Conservation (phyloP, 37 sponge, comb jelly and placozoan genomes). For the Aplysina aerophoba region DNA sequence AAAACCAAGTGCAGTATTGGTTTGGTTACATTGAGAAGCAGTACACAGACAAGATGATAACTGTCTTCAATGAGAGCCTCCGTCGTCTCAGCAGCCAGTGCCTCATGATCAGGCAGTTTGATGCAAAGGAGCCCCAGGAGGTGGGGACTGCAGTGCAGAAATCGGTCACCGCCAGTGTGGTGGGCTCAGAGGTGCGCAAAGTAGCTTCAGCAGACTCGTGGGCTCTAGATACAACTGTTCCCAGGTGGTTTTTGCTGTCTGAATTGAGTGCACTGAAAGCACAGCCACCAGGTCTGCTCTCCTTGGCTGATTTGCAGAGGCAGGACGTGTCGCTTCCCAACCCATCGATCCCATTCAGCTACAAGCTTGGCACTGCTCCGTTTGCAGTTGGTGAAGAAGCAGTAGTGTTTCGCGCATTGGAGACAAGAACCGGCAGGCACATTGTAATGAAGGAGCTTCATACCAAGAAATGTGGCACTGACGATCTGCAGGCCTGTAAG, state of each 20-base stretch:
- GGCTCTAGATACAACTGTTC: no score
- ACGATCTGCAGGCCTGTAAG: constrained; percentile 19
- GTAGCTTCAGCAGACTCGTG: no score
- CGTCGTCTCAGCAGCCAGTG: constrained; percentile 43
- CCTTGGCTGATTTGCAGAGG: constrained; percentile 43
- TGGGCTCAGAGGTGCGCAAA: background rate
- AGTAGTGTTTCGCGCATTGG: constrained; percentile 59
- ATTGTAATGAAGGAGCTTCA: constrained; percentile 64
- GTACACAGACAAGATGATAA: constrained; percentile 77
- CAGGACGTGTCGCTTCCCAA: constrained; percentile 23
- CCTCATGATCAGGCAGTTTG: constrained; percentile 64
- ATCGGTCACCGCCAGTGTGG: constrained; percentile 13
- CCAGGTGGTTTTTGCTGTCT: no score
- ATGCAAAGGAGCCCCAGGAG: constrained; percentile 51
- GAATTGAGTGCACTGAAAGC: constrained; percentile 35
- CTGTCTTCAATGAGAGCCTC: constrained; percentile 66
- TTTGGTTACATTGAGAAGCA: constrained; percentile 72
- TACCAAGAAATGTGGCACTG: constrained; percentile 54
- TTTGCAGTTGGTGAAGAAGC: constrained; percentile 66
- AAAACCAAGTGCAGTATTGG: constrained; percentile 70
- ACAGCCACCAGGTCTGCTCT: constrained; percentile 23
- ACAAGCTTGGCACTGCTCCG: constrained; percentile 58
- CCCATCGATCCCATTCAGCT: constrained; percentile 38
- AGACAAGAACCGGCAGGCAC: constrained; percentile 25
- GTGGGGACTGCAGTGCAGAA: constrained; percentile 46